Evolutionary conservation across 2,888 invertebrate species (phyloP).

Genomic region (Adela reaumurella): DNA sequence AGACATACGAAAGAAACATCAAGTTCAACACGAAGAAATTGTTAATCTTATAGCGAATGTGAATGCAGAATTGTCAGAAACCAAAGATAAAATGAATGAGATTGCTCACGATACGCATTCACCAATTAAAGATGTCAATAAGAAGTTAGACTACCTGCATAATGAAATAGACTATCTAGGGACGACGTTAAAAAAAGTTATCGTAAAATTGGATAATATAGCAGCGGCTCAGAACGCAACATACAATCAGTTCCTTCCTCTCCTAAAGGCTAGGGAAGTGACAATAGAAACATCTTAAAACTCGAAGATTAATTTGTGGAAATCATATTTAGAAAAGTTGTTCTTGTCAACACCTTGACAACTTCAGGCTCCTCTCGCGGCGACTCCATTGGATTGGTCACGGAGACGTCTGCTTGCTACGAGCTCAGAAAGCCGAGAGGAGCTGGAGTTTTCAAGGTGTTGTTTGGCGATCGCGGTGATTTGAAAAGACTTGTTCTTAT

Average conservation of each 20-base stretch:
- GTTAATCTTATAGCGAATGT: constrained; percentile 27
- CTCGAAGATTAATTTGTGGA: no score
- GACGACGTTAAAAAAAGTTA: background rate
- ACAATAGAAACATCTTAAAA: no score
- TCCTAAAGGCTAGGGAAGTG: background rate
- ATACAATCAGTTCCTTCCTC: background rate
- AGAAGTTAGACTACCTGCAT: constrained; percentile 37
- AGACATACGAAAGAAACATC: constrained; percentile 13
- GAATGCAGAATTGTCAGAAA: constrained; percentile 25
- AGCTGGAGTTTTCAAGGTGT: no score
- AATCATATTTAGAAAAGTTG: no score
- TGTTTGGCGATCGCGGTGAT: no score
- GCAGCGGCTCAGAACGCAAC: background rate
- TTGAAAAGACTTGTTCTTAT: no score
- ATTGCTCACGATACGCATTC: constrained; percentile 23
- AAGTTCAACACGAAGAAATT: constrained; percentile 25
- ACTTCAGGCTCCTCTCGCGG: no score
- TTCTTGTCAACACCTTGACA: no score
- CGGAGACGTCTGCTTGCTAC: no score
- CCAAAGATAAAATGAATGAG: constrained; percentile 26
- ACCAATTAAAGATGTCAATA: constrained; percentile 27
- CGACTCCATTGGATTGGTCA: no score
- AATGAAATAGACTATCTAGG: constrained; percentile 23
- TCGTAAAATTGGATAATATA: background rate
- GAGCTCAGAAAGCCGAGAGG: no score